phyloP scores from a whole-genome alignment of 2,113 vertebrate species.

The Odontophorus gujanensis region DNA sequence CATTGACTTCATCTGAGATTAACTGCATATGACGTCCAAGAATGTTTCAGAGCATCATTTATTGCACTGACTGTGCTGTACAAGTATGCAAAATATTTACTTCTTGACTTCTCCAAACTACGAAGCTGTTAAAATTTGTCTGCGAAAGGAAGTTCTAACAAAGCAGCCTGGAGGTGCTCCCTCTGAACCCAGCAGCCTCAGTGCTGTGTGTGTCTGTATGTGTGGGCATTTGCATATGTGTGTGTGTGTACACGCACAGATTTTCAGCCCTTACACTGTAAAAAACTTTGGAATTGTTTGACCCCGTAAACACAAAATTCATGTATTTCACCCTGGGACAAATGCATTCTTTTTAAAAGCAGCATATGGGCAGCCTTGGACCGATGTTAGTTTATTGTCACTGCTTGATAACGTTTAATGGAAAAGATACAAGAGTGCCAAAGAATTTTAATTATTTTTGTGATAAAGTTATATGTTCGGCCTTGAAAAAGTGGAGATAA shows the following conservation, averaged over 20 bases:
- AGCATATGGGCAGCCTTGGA: constrained; percentile 89
- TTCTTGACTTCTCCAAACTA: constrained; percentile 70
- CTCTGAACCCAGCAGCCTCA: constrained; percentile 61
- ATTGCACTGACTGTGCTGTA: constrained; percentile 73
- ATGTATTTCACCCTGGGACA: constrained; percentile 82
- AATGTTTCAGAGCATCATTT: constrained; percentile 72
- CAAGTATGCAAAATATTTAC: constrained; percentile 79
- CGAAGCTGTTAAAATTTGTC: constrained; percentile 74
- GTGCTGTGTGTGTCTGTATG: background rate
- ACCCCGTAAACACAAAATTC: constrained; percentile 85
- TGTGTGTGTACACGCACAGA: constrained; percentile 52
- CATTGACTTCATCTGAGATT: constrained; percentile 43
- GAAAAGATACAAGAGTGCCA: constrained; percentile 98
- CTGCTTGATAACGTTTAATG: constrained; percentile 98
- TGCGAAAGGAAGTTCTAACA: constrained; percentile 72
- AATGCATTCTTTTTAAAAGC: constrained; percentile 84
- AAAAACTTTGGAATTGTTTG: constrained; percentile 79
- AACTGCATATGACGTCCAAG: constrained; percentile 48
- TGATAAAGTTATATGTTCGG: constrained; percentile 99
- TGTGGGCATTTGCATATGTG: constrained; percentile 28
- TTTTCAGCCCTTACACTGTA: constrained; percentile 71
- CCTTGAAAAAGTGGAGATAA: constrained; percentile 99
- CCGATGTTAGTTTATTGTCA: constrained; percentile 95
- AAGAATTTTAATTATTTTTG: constrained; percentile 99
- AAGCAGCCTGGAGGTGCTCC: constrained; percentile 69